Conservation (phyloP, 2,113 vertebrate genomes). For the Bothrops jararaca region DNA sequence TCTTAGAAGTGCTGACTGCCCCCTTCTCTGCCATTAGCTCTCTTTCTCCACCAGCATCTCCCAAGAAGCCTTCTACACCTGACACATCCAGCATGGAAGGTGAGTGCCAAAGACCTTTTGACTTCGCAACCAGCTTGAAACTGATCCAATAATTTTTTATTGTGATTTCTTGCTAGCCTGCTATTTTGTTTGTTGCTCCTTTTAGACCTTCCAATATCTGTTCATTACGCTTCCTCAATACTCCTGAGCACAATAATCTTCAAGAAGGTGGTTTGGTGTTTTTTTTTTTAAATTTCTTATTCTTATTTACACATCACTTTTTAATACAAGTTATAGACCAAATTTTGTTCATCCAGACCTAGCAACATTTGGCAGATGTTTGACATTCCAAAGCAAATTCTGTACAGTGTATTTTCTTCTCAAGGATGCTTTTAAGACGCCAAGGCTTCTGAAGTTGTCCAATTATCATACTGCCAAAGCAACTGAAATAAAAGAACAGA, state of each 20-base stretch:
- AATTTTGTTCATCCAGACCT: slow-evolving; percentile 29
- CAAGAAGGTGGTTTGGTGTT: background rate
- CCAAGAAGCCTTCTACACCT: background rate
- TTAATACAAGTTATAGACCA: slow-evolving; percentile 10
- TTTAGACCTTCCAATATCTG: slow-evolving; percentile 32
- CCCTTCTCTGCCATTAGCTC: background rate
- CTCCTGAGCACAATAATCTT: slow-evolving; percentile 25
- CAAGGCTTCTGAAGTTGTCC: slow-evolving; percentile 41
- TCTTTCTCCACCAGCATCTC: background rate
- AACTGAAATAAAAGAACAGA: slow-evolving; percentile 53
- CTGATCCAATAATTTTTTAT: slow-evolving; percentile 40
- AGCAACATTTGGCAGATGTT: slow-evolving; percentile 51
- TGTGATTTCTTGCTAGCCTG: slow-evolving; percentile 30
- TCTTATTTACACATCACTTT: background rate
- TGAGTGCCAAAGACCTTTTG: slow-evolving; percentile 6
- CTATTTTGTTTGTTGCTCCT: slow-evolving; percentile 30
- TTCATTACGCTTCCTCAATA: slow-evolving; percentile 43
- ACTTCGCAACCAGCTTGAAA: slow-evolving; percentile 32
- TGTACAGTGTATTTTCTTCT: slow-evolving; percentile 53
- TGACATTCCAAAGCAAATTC: slow-evolving; percentile 49
- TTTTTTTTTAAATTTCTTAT: background rate
- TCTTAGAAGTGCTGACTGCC: slow-evolving; percentile 5
- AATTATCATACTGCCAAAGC: slow-evolving; percentile 48
- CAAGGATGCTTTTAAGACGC: slow-evolving; percentile 50
- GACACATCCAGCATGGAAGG: slow-evolving; percentile 6